Base-by-base conservation (phyloP, 2,797 vertebrate species). In the Sebastes hubbsi region DNA sequence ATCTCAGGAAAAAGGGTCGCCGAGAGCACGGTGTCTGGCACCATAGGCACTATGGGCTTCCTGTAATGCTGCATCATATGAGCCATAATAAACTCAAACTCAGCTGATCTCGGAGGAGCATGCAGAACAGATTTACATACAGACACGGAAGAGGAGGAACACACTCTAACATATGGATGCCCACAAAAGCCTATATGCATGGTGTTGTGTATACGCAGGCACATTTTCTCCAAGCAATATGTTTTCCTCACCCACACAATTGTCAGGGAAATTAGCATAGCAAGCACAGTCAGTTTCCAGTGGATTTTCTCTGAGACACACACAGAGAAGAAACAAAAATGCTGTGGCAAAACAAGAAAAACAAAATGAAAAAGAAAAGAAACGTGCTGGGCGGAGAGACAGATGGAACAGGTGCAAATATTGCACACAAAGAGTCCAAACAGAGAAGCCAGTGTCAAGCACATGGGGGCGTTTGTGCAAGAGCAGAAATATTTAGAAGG, bases 371-470 rank as follows among this genome's bases (percentile, higher is more conserved):
- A 71, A 64, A 64, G 24, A 84, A 83, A 78, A 63, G 30, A 60
- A 38, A 25, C 22, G 8, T 59, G 64, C 75, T 64, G 71, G 36
- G 55, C 8, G 8, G 24, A 66, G 85, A 88, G 82, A 87, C 66
- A 79, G 90, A 90, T 93, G 81, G 87, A 95, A 89, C 94, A 95
- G 95, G 94, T 96, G 94, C 95, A 95, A 95, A 95, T 94, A 91
- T 93, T 89, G 88, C 81, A 85, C 87, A 91, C 84, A 93, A 91
- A 94, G 88, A 91, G 82, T 84, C 83, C 87, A 92, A 94, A 96
- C 95, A 96, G 94, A 94, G 93, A 81, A 84, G 91, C 85, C 94
- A 94, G 93, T 95, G 95, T 95, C 91, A 64, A 86, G 89, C 85
- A 75, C 83, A 87, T 88, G 88, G 84, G 88, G 73, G 78, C 87